These are phyloP conservation scores for Chymomyza procnemis DNA, from an alignment of 2,888 invertebrate genomes.

Conservation along the genomic window DNA sequence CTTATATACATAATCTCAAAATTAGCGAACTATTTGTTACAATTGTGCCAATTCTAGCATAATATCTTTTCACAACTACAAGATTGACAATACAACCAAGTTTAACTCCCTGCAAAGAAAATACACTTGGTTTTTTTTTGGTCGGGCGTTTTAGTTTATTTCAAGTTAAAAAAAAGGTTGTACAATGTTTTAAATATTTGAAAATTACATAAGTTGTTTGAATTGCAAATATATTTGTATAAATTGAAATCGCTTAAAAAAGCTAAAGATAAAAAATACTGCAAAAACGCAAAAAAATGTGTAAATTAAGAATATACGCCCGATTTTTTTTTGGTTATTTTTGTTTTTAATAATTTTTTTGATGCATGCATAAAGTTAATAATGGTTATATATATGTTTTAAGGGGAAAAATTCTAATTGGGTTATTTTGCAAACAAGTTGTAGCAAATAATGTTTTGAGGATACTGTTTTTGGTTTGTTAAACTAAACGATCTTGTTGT, in stretches of 20 bases:
- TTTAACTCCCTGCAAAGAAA: neutral
- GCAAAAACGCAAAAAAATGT: neutral
- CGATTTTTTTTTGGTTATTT: neutral
- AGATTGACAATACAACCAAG: neutral
- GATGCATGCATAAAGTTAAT: neutral
- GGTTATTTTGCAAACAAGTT: neutral
- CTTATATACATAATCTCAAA: no score
- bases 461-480: neutral
- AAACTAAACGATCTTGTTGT: neutral
- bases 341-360: neutral
- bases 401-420: neutral
- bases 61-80: neutral
- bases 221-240: neutral
- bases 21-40: no score
- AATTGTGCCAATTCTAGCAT: no score
- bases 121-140: neutral
- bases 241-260: neutral
- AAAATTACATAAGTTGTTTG: neutral
- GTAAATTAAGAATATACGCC: neutral
- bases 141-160: neutral
- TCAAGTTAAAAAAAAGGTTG: neutral
- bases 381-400: neutral
- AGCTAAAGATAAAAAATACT: neutral
- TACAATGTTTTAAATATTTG: neutral
- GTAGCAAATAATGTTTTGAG: neutral